Percentiles rank a stretch among this genome's conserved stretches.
Evolutionary conservation across 1,140 invertebrate genomes (phyloP).

Genomic region (Cataglyphis hispanica): DNA sequence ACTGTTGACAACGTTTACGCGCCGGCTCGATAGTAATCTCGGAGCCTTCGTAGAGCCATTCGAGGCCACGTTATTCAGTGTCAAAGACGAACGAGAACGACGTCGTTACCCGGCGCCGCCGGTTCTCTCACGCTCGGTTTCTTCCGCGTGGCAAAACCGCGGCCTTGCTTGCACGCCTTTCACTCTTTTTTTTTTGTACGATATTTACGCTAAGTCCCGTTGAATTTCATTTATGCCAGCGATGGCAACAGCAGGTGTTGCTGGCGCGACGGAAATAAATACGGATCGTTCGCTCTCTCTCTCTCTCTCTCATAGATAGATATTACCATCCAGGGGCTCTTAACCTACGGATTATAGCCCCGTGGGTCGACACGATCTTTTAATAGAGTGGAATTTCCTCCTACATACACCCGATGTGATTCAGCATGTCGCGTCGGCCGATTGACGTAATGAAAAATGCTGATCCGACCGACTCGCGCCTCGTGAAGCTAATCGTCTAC

Average conservation of each 20-base stretch:
- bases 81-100: conserved; percentile 5
- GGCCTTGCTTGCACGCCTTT: conserved; percentile 59
- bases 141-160: conserved; percentile 44
- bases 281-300: conserved; percentile 19
- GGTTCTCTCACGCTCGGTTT: conserved; percentile 35
- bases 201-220: conserved; percentile 70
- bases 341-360: conserved; percentile 57
- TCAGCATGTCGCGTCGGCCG: conserved; percentile 44
- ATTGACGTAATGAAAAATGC: conserved; percentile 48
- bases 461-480: conserved; percentile 28
- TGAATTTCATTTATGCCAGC: conserved; percentile 65
- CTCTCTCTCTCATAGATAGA: not conserved
- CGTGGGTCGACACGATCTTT: conserved; percentile 56
- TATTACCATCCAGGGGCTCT: conserved; percentile 36
- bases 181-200: conserved; percentile 61
- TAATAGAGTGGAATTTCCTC: conserved; percentile 60
- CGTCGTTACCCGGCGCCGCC: conserved; percentile 3
- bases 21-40: conserved; percentile 30
- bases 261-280: conserved; percentile 49
- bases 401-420: conserved; percentile 37
- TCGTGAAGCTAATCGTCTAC: not conserved
- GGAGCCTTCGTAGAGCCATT: not conserved
- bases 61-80: conserved; percentile 1
- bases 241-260: conserved; percentile 52
- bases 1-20: not conserved